Conservation (phyloP, 2,797 vertebrate species). For the Ara ararauna region DNA sequence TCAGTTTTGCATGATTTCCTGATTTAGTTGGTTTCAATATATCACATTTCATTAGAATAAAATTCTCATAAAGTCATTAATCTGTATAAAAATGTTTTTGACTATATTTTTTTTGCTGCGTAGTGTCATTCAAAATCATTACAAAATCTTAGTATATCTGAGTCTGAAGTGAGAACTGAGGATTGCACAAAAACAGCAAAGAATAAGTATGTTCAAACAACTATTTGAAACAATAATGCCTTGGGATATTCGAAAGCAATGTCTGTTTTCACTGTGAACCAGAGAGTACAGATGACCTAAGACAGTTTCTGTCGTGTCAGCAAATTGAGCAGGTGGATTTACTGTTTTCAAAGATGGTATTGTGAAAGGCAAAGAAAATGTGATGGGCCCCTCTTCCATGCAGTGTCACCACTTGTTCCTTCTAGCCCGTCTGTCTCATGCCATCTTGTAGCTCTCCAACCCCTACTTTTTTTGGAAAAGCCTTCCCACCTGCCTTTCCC, state of each 20-base stretch:
- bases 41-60: not conserved
- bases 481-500: conserved; percentile 1
- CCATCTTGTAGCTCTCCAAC: not conserved
- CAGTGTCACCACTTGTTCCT: not conserved
- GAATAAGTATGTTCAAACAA: not conserved
- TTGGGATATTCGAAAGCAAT: not conserved
- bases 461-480: not conserved
- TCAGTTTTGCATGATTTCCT: not conserved
- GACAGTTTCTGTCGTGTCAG: not conserved
- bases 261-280: not conserved
- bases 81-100: not conserved
- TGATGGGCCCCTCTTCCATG: not conserved
- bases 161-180: not conserved
- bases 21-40: not conserved
- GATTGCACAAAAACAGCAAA: not conserved
- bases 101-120: not conserved
- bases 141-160: not conserved
- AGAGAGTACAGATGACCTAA: not conserved
- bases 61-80: not conserved
- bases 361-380: not conserved
- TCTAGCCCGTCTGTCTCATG: not conserved
- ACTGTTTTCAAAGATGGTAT: not conserved
- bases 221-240: not conserved
- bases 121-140: not conserved
- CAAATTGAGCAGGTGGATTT: not conserved